Conservation (phyloP, 2,113 vertebrate species). For the Gnathonemus longibarbis region DNA sequence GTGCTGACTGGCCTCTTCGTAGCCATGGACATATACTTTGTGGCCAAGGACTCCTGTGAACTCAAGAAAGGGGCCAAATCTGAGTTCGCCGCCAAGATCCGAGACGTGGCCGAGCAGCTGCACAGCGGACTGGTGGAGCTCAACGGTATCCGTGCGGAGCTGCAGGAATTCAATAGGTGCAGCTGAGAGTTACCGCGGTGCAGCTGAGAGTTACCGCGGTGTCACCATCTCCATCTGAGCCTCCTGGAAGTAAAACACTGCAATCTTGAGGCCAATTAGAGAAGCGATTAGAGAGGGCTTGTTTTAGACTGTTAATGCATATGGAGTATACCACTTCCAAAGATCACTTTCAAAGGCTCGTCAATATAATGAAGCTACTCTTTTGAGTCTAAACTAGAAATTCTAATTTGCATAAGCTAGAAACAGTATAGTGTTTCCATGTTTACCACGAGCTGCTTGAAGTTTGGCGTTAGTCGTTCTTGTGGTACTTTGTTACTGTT, state of each 20-base stretch:
- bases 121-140: slow-evolving; percentile 59
- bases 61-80: slow-evolving; percentile 63
- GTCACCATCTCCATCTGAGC: background rate
- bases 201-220: background rate
- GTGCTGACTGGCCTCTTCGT: slow-evolving; percentile 65
- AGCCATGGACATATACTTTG: slow-evolving; percentile 67
- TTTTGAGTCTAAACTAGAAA: too few species aligned
- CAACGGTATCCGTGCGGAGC: slow-evolving; percentile 54
- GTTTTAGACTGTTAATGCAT: background rate
- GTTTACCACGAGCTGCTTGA: background rate
- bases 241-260: background rate
- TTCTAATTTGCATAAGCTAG: background rate
- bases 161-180: slow-evolving; percentile 36
- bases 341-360: background rate
- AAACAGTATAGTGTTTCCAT: background rate
- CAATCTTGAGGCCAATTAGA: background rate
- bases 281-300: background rate
- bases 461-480: background rate
- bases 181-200: background rate
- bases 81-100: slow-evolving; percentile 61
- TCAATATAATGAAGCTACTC: too few species aligned
- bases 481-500: background rate
- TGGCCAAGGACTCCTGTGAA: slow-evolving; percentile 62
- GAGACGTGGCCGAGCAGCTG: slow-evolving; percentile 52
- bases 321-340: background rate